A percentile compares a stretch with the other conserved stretches of the same genome.
These are phyloP conservation scores for Drosophila bipectinata DNA, from an alignment of 1,140 invertebrate genomes.

Conservation along the genomic window DNA sequence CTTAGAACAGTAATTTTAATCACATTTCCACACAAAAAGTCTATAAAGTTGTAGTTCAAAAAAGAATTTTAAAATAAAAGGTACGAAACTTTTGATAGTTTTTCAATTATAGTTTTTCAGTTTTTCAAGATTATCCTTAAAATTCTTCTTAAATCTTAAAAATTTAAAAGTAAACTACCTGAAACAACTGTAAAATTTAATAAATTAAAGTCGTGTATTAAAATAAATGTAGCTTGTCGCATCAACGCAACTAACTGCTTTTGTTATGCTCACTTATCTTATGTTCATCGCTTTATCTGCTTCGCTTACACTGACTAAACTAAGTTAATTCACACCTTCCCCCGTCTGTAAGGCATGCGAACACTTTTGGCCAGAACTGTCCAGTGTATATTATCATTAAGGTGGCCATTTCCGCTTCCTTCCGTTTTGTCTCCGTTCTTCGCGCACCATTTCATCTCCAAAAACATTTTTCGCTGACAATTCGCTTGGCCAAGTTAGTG, in stretches of 20 bases:
- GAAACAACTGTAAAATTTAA: constrained; percentile 10
- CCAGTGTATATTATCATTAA: constrained; percentile 33
- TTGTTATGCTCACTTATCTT: constrained; percentile 36
- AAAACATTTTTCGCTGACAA: constrained; percentile 71
- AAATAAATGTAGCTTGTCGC: constrained; percentile 40
- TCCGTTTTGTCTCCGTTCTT: constrained; percentile 15
- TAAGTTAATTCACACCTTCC: constrained; percentile 6
- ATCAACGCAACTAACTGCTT: constrained; percentile 35
- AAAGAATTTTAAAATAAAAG: background rate
- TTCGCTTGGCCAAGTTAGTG: constrained; percentile 43
- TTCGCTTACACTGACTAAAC: constrained; percentile 3
- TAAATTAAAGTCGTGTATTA: constrained; percentile 25
- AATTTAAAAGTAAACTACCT: background rate
- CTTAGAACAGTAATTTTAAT: background rate
- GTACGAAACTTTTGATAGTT: too few species aligned
- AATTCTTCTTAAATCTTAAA: too few species aligned
- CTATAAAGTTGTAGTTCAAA: background rate
- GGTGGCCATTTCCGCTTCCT: constrained; percentile 30
- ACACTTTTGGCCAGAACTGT: constrained; percentile 19
- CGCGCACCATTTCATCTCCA: constrained; percentile 36
- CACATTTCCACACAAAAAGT: background rate
- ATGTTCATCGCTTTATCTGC: constrained; percentile 31
- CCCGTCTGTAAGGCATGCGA: background rate
- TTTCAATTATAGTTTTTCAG: too few species aligned
- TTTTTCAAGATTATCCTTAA: too few species aligned